phyloP scores from a whole-genome alignment of 2,113 vertebrate genomes.

The Chamaea fasciata region DNA sequence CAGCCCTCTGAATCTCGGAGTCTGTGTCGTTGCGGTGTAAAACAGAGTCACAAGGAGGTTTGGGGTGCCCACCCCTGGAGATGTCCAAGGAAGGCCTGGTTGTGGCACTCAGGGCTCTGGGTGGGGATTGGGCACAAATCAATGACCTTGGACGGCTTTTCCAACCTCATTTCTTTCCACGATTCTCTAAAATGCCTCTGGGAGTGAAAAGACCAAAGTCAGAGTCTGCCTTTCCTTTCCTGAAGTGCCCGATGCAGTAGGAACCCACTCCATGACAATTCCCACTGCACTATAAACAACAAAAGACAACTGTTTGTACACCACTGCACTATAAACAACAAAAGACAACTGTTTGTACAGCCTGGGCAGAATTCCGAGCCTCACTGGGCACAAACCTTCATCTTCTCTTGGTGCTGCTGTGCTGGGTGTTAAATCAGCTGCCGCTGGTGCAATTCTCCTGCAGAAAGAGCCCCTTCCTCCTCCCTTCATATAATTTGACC shows the following conservation, averaged over 20 bases:
- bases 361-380: background rate
- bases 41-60: background rate
- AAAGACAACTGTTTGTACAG: background rate
- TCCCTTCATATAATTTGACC: background rate
- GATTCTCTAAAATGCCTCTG: background rate
- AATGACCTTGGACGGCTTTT: background rate
- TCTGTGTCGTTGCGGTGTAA: too few species aligned
- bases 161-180: background rate
- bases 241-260: background rate
- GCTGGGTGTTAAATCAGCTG: background rate
- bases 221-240: background rate
- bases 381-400: background rate
- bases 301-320: background rate
- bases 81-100: background rate
- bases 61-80: background rate
- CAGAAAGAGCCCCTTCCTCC: background rate
- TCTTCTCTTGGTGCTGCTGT: background rate
- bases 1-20: too few species aligned
- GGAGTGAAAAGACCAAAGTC: background rate
- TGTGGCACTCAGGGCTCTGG: background rate
- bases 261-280: background rate
- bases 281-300: background rate
- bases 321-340: background rate
- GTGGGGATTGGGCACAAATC: accelerated
- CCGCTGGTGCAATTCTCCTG: background rate